phyloP scores from a whole-genome alignment of 2,797 vertebrate species.

The Sebastolobus altivelis region DNA sequence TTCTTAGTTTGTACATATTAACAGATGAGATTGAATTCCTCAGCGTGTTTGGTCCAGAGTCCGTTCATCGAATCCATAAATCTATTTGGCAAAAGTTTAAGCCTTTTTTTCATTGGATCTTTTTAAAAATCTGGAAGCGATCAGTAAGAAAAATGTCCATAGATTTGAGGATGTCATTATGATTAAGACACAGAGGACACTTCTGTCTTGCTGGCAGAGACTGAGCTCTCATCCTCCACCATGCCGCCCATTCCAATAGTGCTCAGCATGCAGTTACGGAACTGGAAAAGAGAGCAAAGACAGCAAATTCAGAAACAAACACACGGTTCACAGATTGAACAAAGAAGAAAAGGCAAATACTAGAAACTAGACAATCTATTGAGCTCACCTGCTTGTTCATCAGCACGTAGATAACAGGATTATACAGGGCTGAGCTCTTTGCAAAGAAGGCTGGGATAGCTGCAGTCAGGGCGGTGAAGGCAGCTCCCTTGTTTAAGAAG shows the following conservation, averaged over 20 bases:
- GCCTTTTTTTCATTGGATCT: slow-evolving; percentile 1
- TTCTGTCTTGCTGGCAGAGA: slow-evolving; percentile 88
- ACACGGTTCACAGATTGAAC: accelerated
- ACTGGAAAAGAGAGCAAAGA: slow-evolving; percentile 70
- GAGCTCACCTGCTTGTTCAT: slow-evolving; percentile 88
- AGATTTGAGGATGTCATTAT: slow-evolving; percentile 19
- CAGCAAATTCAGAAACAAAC: background rate
- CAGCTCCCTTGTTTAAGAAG: slow-evolving; percentile 3
- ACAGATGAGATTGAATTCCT: slow-evolving; percentile 48
- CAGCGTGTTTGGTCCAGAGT: slow-evolving; percentile 35
- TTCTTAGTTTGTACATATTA: slow-evolving; percentile 39
- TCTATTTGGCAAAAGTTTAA: slow-evolving; percentile 62
- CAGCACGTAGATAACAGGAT: slow-evolving; percentile 80
- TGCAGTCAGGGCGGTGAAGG: background rate
- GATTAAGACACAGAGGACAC: slow-evolving; percentile 80
- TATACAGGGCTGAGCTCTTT: slow-evolving; percentile 88
- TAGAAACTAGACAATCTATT: background rate
- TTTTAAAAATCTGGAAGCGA: slow-evolving; percentile 39
- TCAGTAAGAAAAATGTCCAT: slow-evolving; percentile 44
- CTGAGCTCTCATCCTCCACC: slow-evolving; percentile 86
- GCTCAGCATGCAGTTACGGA: slow-evolving; percentile 88
- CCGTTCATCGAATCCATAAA: slow-evolving; percentile 42
- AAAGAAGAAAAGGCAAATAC: background rate
- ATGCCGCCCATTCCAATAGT: slow-evolving; percentile 87
- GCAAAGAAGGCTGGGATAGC: slow-evolving; percentile 10